A percentile compares a stretch with the other conserved stretches of the same genome.
These are phyloP conservation scores for Salpingus planirostris DNA, from an alignment of 2,888 invertebrate species.

Conservation along the genomic window DNA sequence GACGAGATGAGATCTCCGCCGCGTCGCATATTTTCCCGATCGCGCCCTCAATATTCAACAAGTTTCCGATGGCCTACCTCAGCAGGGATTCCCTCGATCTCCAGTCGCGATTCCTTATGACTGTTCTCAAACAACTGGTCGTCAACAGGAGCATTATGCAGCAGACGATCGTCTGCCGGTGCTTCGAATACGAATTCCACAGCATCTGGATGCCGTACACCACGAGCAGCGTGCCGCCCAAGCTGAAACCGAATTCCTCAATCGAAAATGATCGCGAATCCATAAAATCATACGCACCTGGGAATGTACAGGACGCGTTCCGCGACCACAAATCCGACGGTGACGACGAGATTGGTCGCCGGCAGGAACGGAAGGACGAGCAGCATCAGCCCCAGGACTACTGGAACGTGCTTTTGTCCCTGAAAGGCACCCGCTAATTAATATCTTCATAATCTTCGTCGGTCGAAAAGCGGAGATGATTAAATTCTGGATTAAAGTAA, in stretches of 20 bases:
- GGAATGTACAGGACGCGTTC: slow-evolving; percentile 86
- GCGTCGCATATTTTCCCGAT: no score
- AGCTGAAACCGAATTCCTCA: no score
- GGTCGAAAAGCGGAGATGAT: no score
- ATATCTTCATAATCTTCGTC: no score
- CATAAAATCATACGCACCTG: no score
- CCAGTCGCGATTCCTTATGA: slow-evolving; percentile 69
- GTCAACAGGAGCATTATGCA: slow-evolving; percentile 51
- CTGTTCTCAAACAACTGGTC: slow-evolving; percentile 56
- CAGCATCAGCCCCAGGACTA: slow-evolving; percentile 61
- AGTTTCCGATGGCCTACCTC: no score
- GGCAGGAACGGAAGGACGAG: slow-evolving; percentile 77
- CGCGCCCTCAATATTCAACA: no score
- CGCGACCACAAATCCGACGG: slow-evolving; percentile 77
- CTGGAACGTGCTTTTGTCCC: slow-evolving; percentile 58
- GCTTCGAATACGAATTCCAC: slow-evolving; percentile 48
- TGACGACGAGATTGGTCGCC: slow-evolving; percentile 73
- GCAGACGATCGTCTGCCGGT: slow-evolving; percentile 44
- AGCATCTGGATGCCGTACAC: slow-evolving; percentile 64
- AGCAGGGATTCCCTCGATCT: slow-evolving; percentile 65
- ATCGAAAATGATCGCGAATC: no score
- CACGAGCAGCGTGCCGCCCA: slow-evolving; percentile 71
- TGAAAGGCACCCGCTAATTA: no score
- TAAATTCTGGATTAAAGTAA: no score
- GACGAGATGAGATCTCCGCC: no score